Base-by-base conservation (phyloP, 2,797 vertebrate genomes). In the Rhyacichthys aspro region DNA sequence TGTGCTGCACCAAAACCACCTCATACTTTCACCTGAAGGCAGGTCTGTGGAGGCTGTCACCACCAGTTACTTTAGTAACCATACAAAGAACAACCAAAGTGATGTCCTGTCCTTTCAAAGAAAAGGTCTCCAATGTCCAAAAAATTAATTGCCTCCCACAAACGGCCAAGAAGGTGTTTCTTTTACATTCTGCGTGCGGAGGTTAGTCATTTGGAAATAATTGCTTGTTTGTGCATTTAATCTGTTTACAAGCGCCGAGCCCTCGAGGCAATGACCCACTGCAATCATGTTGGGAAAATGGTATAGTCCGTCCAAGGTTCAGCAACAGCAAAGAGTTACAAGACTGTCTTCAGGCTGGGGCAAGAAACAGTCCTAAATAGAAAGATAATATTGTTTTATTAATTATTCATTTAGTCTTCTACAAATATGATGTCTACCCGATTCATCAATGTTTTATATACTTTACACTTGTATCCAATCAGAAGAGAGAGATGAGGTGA, bases 161-260 rank as follows among this genome's bases (percentile, higher is more conserved):
- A 59, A 67, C 65, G 53, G 47, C 42, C 18, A 34, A 32, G 46
- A 62, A 49, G 11, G 41, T 48, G 18, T 63, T 57, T 75, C 41
- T 60, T 62, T 67, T 54, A 53, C 36, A 62, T 63, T 55, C 28
- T 7, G 39, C 43, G 53, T 41, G 53, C 14, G 4, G 54, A 57
- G 53, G 69, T 70, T 62, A 52, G 59, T 59, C 38, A 67, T 70
- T 70, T 54, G 17, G 43, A 67, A 72, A 70, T 78, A 71, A 84
- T 77, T 79, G 73, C 59, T 78, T 83, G 71, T 75, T 79, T 70
- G 45, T 70, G 59, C 63, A 61, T 69, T 67, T 50, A 44, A 58
- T 59, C 39, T 47, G 33, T 57, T 73, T 59, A 12, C 59, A 65
- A 28, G 43, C 11, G 1, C 1, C 0, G 19, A 38, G 32, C 28